Percentiles rank a stretch among this genome's conserved stretches.
These are phyloP conservation scores for Habroteleia sp. DNA, from an alignment of 2,888 invertebrate species.

Conservation along the genomic window DNA sequence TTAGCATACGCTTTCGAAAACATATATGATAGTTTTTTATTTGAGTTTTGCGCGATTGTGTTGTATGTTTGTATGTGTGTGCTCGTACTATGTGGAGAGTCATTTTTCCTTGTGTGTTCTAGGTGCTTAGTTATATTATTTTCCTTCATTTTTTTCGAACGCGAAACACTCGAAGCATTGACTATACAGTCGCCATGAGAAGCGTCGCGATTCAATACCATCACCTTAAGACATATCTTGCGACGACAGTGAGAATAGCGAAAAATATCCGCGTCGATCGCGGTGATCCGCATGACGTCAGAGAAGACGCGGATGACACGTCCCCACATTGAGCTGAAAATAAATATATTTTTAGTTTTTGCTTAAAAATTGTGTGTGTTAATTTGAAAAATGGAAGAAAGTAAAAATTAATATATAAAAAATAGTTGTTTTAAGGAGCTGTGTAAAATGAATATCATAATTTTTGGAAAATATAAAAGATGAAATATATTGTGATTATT, in stretches of 20 bases:
- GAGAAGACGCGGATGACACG: constrained; percentile 74
- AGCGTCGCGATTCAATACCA: constrained; percentile 68
- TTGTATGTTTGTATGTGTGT: too few relatives aligned
- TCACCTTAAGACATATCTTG: constrained; percentile 76
- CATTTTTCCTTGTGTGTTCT: constrained; percentile 19
- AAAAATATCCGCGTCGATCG: constrained; percentile 66
- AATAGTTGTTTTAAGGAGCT: too few relatives aligned
- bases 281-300: constrained; percentile 71
- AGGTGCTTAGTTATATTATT: background rate
- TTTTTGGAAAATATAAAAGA: too few relatives aligned
- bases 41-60: constrained; percentile 35
- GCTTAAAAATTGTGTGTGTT: too few relatives aligned
- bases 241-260: constrained; percentile 67
- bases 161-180: constrained; percentile 57
- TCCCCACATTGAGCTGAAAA: constrained; percentile 77
- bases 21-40: constrained; percentile 27
- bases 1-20: constrained; percentile 25
- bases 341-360: background rate
- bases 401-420: too few relatives aligned
- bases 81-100: constrained; percentile 30
- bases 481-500: too few relatives aligned
- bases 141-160: constrained; percentile 51
- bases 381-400: too few relatives aligned
- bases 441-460: too few relatives aligned
- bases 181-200: constrained; percentile 68